phyloP scores from a whole-genome alignment of 2,888 invertebrate species.

The Nephrotoma guestfalica region DNA sequence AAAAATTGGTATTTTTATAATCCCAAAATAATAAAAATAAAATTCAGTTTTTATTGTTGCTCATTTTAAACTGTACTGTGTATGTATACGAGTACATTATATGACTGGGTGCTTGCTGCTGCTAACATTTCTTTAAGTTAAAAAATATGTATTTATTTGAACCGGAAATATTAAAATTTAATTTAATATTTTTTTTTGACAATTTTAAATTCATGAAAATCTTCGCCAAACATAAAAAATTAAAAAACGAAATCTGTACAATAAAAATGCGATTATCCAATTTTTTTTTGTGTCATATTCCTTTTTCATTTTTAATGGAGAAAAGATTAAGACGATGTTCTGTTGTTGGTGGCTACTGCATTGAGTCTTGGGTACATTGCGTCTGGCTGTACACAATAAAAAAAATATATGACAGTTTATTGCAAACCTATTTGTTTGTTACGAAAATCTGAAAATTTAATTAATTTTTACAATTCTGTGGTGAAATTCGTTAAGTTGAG shows the following conservation, averaged over 20 bases:
- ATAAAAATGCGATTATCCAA: neutral
- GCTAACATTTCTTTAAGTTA: neutral
- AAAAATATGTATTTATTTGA: neutral
- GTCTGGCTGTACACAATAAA: neutral
- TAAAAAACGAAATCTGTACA: neutral
- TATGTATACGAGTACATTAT: neutral
- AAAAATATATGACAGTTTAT: neutral
- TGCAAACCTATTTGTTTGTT: neutral
- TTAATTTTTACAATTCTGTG: neutral
- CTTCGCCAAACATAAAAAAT: neutral
- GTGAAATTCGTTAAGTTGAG: neutral
- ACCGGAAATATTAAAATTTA: neutral
- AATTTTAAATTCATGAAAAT: neutral
- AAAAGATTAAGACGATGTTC: neutral
- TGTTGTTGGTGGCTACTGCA: neutral
- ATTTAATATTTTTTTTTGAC: neutral
- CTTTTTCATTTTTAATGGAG: neutral
- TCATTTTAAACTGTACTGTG: neutral
- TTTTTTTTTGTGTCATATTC: neutral
- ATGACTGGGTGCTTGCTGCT: neutral
- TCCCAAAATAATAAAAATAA: neutral
- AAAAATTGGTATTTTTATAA: neutral
- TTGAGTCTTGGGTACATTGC: neutral
- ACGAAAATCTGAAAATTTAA: neutral
- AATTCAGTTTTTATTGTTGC: neutral